These are phyloP conservation scores for Trichonephila clavipes DNA, from an alignment of 1,140 invertebrate species.

Conservation along the genomic window DNA sequence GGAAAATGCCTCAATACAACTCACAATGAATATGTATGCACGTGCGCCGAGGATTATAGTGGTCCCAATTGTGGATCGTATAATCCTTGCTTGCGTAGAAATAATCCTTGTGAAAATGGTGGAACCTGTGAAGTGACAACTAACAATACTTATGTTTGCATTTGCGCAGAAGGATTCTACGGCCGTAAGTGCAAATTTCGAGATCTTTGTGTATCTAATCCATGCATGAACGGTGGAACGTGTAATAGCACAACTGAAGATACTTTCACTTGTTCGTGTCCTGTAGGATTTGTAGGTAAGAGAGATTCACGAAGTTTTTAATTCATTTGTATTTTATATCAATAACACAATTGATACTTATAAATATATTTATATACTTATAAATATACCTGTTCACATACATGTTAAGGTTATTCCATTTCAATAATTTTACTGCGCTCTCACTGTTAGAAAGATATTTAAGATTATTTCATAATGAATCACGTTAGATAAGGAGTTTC, in stretches of 20 bases:
- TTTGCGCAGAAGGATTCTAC: conserved; percentile 82
- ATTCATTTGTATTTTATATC: background rate
- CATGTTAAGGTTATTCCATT: too few species aligned
- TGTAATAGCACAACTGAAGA: conserved; percentile 87
- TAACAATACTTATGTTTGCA: conserved; percentile 88
- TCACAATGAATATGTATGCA: conserved; percentile 61
- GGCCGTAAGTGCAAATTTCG: conserved; percentile 88
- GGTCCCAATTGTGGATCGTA: conserved; percentile 87
- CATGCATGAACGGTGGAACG: conserved; percentile 93
- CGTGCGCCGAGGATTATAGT: conserved; percentile 56
- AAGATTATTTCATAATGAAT: too few species aligned
- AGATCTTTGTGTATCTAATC: conserved; percentile 95
- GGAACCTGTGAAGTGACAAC: conserved; percentile 89
- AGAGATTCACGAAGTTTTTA: background rate
- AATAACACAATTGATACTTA: background rate
- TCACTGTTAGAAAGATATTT: too few species aligned
- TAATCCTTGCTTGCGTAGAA: conserved; percentile 84
- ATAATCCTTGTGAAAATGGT: conserved; percentile 85
- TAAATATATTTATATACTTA: background rate
- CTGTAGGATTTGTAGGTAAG: conserved; percentile 86
- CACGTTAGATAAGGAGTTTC: too few species aligned
- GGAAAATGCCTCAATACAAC: conserved; percentile 55
- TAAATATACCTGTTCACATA: too few species aligned
- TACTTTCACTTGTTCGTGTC: conserved; percentile 91
- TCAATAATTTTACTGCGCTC: too few species aligned